A percentile compares a stretch with the other conserved stretches of the same genome.
These are phyloP conservation scores for Idaea aversata DNA, from an alignment of 2,888 invertebrate genomes.

Conservation along the genomic window DNA sequence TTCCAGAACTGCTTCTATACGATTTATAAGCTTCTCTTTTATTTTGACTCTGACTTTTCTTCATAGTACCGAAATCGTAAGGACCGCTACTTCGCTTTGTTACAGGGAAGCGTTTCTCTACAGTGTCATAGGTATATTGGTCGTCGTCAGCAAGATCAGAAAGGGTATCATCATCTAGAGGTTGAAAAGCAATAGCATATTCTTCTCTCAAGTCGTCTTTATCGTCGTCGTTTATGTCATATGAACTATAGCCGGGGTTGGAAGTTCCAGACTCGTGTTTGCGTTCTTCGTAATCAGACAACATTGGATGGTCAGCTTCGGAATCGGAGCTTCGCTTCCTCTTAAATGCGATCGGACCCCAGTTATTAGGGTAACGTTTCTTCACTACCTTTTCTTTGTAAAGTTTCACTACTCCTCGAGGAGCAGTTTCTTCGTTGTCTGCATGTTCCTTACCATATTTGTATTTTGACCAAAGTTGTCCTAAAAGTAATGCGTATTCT, in stretches of 20 bases:
- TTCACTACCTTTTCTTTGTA: slow-evolving; percentile 72
- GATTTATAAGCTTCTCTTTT: slow-evolving; percentile 55
- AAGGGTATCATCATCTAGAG: slow-evolving; percentile 65
- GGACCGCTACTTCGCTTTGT: slow-evolving; percentile 82
- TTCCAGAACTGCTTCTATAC: slow-evolving; percentile 74
- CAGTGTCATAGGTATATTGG: slow-evolving; percentile 61
- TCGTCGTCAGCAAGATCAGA: slow-evolving; percentile 66
- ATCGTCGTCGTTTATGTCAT: slow-evolving; percentile 58
- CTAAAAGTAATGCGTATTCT: slow-evolving; percentile 77
- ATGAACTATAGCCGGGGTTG: slow-evolving; percentile 58
- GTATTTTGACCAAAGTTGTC: slow-evolving; percentile 81
- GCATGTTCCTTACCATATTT: slow-evolving; percentile 64
- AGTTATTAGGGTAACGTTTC: slow-evolving; percentile 68
- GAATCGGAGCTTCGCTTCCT: slow-evolving; percentile 69
- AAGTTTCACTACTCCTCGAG: slow-evolving; percentile 69
- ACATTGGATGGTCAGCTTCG: slow-evolving; percentile 43
- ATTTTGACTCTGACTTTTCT: slow-evolving; percentile 55
- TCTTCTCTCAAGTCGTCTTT: slow-evolving; percentile 71
- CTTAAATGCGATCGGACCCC: slow-evolving; percentile 77
- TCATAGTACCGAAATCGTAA: slow-evolving; percentile 48
- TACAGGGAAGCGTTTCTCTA: slow-evolving; percentile 83
- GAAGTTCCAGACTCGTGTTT: slow-evolving; percentile 43
- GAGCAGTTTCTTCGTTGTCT: slow-evolving; percentile 53
- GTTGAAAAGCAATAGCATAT: slow-evolving; percentile 73
- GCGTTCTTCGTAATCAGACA: slow-evolving; percentile 54